Evolutionary conservation across 2,888 invertebrate species (phyloP).

Genomic region (Rhyacophila evoluta): DNA sequence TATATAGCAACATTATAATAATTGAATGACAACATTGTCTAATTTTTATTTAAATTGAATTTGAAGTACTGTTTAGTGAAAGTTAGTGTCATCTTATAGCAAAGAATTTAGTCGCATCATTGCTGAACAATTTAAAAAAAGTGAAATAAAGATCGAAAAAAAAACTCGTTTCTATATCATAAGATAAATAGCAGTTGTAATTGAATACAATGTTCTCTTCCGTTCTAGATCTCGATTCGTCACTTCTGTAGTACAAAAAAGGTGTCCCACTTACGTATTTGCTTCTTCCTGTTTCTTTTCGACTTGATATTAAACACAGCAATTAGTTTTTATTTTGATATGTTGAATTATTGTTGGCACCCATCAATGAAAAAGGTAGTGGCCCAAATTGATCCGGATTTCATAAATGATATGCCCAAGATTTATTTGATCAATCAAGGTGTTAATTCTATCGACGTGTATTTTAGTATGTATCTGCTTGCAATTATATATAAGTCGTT

Average conservation of each 20-base stretch:
- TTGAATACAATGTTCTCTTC: background rate
- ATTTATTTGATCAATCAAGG: slow-evolving; percentile 7
- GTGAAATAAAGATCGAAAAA: background rate
- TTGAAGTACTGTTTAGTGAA: too few species aligned
- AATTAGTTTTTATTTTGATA: background rate
- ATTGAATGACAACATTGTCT: too few species aligned
- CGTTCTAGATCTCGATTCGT: background rate
- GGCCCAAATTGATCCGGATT: slow-evolving; percentile 33
- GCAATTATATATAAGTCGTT: background rate
- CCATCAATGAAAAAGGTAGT: slow-evolving; percentile 16
- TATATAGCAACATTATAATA: too few species aligned
- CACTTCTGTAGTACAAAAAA: background rate
- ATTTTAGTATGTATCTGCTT: background rate
- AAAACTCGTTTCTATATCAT: background rate
- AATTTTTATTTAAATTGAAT: too few species aligned
- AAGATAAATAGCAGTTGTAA: background rate
- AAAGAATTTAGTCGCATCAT: background rate
- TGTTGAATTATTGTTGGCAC: slow-evolving; percentile 4
- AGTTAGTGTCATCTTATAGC: background rate
- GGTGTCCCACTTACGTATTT: background rate
- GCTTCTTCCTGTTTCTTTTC: slow-evolving; percentile 20
- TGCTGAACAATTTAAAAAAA: background rate
- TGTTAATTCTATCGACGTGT: background rate
- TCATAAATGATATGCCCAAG: background rate
- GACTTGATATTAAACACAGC: slow-evolving; percentile 4